Conservation (phyloP, 2,888 invertebrate genomes). For the Blastobasis lacticolella region DNA sequence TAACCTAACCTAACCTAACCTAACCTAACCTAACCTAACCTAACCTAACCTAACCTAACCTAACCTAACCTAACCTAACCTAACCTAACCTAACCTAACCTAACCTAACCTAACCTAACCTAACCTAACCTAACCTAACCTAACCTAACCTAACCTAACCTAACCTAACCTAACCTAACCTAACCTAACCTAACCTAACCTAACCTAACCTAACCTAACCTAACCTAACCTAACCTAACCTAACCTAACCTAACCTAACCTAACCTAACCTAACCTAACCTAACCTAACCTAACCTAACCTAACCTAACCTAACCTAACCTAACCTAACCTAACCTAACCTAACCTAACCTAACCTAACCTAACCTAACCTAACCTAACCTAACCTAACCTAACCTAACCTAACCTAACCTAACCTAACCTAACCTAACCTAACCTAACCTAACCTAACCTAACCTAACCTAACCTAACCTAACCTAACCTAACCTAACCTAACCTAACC, state of each 20-base stretch:
- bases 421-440: slow-evolving; percentile 4
- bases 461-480: slow-evolving; percentile 4
- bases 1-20: slow-evolving; percentile 2
- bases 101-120: slow-evolving; percentile 3
- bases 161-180: slow-evolving; percentile 3
- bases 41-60: slow-evolving; percentile 3
- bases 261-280: slow-evolving; percentile 3
- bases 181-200: slow-evolving; percentile 3
- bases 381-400: slow-evolving; percentile 4
- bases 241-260: slow-evolving; percentile 3
- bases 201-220: slow-evolving; percentile 3
- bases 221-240: slow-evolving; percentile 3
- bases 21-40: slow-evolving; percentile 2
- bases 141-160: slow-evolving; percentile 3
- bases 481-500: slow-evolving; percentile 4
- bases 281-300: slow-evolving; percentile 4
- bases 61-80: slow-evolving; percentile 3
- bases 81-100: slow-evolving; percentile 3
- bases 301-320: slow-evolving; percentile 4
- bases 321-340: slow-evolving; percentile 4
- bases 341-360: slow-evolving; percentile 3
- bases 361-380: slow-evolving; percentile 4
- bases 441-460: slow-evolving; percentile 4
- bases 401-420: slow-evolving; percentile 4
- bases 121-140: slow-evolving; percentile 3